Conservation (phyloP, 2,113 vertebrate species). For the Odontesthes bonariensis region DNA sequence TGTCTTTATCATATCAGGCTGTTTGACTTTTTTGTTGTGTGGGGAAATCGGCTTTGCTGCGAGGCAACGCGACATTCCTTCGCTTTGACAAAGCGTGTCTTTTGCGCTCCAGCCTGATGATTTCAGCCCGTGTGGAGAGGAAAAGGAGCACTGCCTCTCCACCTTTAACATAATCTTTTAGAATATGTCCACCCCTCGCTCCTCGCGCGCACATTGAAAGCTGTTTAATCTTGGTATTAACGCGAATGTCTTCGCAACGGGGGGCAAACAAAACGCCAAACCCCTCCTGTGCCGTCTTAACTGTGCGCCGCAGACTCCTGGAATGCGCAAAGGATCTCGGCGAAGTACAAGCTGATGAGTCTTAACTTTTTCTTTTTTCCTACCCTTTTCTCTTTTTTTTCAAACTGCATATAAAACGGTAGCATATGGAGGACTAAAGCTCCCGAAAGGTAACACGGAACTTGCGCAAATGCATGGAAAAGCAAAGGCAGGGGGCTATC, state of each 20-base stretch:
- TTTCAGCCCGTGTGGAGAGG: neutral
- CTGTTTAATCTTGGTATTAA: neutral
- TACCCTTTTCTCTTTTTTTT: neutral
- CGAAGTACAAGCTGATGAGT: neutral
- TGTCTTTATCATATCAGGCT: no score
- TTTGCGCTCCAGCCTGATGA: neutral
- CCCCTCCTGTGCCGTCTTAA: neutral
- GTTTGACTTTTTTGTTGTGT: neutral
- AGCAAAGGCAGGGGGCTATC: neutral
- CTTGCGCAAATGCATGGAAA: neutral
- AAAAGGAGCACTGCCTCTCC: neutral
- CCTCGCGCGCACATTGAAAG: neutral
- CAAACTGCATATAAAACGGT: neutral
- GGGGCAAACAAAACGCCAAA: neutral
- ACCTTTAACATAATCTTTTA: neutral
- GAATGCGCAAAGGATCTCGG: conserved; percentile 23
- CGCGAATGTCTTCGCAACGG: neutral
- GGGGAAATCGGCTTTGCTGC: neutral
- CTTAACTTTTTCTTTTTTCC: conserved; percentile 23
- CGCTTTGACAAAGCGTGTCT: neutral
- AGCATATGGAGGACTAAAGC: neutral
- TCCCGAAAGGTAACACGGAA: neutral
- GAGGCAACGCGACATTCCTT: neutral
- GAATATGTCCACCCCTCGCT: neutral
- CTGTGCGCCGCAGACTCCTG: conserved; percentile 14